These are phyloP conservation scores for Scelioninae gen. 1 DNA, from an alignment of 2,888 invertebrate genomes.

Conservation along the genomic window DNA sequence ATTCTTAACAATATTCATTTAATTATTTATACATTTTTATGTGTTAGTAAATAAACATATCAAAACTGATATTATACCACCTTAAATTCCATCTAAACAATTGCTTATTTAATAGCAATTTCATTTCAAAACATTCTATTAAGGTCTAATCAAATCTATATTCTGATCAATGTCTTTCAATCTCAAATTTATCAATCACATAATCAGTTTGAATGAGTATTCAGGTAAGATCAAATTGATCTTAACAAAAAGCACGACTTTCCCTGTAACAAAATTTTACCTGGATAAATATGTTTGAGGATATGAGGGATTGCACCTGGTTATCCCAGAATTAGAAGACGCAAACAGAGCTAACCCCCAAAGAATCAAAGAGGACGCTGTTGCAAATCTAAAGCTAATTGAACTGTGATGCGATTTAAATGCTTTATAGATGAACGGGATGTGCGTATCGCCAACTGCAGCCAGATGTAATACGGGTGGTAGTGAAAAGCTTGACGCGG, in stretches of 20 bases:
- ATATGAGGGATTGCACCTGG: background rate
- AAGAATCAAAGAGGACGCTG: constrained; percentile 17
- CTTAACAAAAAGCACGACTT: background rate
- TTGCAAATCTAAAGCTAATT: constrained; percentile 48
- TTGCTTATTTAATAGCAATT: no score
- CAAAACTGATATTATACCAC: no score
- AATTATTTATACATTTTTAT: no score
- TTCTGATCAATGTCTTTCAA: no score
- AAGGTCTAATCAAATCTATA: no score
- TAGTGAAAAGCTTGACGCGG: constrained; percentile 74
- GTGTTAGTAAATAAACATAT: no score
- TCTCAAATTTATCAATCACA: no score
- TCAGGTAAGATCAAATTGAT: background rate
- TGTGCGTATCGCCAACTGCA: constrained; percentile 89
- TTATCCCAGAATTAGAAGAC: constrained; percentile 8
- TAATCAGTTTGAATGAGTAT: background rate
- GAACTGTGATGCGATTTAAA: constrained; percentile 73
- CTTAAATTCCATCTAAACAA: no score
- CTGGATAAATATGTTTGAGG: background rate
- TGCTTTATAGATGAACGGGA: constrained; percentile 90
- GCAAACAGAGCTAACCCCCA: constrained; percentile 21
- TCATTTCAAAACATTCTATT: no score
- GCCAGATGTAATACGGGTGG: constrained; percentile 81
- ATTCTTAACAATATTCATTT: no score
- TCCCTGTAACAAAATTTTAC: background rate